These are phyloP conservation scores for Ameiurus melas DNA, from an alignment of 2,113 vertebrate species.

Conservation along the genomic window DNA sequence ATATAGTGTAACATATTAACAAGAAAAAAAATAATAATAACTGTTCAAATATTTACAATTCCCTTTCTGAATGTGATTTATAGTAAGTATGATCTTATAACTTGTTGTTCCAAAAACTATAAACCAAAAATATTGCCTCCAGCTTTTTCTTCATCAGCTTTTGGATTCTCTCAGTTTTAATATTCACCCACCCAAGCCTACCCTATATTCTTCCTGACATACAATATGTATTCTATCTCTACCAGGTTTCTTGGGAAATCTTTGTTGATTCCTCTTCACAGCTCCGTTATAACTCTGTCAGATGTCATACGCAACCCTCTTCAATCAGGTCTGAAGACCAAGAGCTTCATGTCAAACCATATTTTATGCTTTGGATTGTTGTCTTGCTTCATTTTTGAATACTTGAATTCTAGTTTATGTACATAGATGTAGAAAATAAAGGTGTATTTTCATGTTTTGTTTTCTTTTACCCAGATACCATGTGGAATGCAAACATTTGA, in stretches of 20 bases:
- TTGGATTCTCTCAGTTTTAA: not conserved
- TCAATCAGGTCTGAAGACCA: not conserved
- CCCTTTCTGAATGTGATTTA: not conserved
- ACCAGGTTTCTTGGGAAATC: conserved; percentile 1
- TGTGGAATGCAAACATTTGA: not conserved
- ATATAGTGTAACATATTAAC: not conserved
- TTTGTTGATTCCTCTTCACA: not conserved
- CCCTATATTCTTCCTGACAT: not conserved
- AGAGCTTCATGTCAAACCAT: not conserved
- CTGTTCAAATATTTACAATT: too few species aligned
- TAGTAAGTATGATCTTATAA: not conserved
- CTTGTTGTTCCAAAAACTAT: not conserved
- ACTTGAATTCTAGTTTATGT: not conserved
- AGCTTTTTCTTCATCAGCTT: not conserved
- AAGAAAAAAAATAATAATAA: too few species aligned
- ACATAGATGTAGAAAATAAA: not conserved
- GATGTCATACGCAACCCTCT: not conserved
- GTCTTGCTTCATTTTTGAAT: not conserved
- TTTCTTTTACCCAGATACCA: not conserved
- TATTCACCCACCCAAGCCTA: not conserved
- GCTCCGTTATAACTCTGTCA: not conserved
- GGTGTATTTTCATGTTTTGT: not conserved
- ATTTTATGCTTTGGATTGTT: not conserved
- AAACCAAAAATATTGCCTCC: not conserved
- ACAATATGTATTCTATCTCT: not conserved